These are phyloP conservation scores for Palaemon carinicauda DNA, from an alignment of 1,140 invertebrate species.

Conservation along the genomic window DNA sequence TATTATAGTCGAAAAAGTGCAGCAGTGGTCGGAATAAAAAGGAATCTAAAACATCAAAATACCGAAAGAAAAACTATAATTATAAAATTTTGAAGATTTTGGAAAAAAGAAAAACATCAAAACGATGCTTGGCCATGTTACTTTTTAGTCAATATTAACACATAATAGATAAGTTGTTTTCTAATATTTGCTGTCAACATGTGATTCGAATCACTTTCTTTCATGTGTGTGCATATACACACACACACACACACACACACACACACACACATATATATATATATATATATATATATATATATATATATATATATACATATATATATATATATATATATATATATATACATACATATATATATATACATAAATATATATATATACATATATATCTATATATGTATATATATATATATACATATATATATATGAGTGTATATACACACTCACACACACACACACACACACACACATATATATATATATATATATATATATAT, in stretches of 20 bases:
- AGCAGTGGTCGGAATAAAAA: too few relatives aligned
- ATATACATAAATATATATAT: not conserved
- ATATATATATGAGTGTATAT: conserved; percentile 13
- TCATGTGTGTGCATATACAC: too few relatives aligned
- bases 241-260: not conserved
- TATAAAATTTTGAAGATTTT: too few relatives aligned
- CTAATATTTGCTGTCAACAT: too few relatives aligned
- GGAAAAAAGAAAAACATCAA: too few relatives aligned
- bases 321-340: not conserved
- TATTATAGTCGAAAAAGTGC: too few relatives aligned
- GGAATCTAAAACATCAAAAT: too few relatives aligned
- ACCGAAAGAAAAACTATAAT: too few relatives aligned
- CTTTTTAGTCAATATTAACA: too few relatives aligned
- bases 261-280: not conserved
- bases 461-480: conserved; percentile 28
- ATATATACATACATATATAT: not conserved
- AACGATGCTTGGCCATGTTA: too few relatives aligned
- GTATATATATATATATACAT: conserved; percentile 14
- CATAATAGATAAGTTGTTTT: too few relatives aligned
- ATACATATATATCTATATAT: not conserved
- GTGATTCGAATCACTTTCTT: too few relatives aligned
- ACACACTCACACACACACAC: not conserved
- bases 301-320: not conserved
- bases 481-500: conserved; percentile 42
- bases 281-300: conserved; percentile 1